phyloP scores from a whole-genome alignment of 2,113 vertebrate species.

The Hypocryptadius cinnamomeus region DNA sequence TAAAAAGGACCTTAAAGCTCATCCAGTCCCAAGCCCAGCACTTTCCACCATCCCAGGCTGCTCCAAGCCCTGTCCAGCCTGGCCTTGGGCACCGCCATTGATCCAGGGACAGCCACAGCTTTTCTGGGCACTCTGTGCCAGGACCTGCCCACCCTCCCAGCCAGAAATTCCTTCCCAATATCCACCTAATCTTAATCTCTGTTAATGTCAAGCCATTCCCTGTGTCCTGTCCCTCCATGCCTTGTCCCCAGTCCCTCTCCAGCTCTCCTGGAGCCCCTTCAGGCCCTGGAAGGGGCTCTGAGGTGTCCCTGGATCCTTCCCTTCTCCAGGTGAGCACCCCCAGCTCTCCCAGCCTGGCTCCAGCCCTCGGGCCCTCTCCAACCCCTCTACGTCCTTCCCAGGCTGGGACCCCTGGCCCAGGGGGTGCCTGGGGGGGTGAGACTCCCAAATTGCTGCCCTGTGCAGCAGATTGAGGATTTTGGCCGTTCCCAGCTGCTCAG shows the following conservation, averaged over 20 bases:
- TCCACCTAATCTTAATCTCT: neutral
- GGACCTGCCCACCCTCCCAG: rapidly evolving
- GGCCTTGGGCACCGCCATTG: neutral
- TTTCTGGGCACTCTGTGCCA: neutral
- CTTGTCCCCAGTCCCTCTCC: neutral
- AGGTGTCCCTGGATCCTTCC: neutral
- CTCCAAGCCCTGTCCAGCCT: too few relatives aligned
- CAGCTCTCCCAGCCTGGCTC: neutral
- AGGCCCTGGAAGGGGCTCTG: neutral
- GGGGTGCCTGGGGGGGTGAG: neutral
- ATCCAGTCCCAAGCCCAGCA: neutral
- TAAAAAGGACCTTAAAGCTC: neutral
- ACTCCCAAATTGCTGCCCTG: neutral
- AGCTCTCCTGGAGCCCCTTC: neutral
- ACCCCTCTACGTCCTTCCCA: neutral
- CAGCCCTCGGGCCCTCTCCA: neutral
- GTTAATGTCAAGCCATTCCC: neutral
- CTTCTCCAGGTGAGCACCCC: neutral
- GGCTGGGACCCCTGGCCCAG: neutral
- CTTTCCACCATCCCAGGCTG: rapidly evolving
- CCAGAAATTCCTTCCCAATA: neutral
- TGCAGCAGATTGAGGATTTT: neutral
- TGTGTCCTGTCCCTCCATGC: neutral
- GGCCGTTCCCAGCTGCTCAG: neutral
- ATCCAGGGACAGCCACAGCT: neutral